Evolutionary conservation across 2,113 vertebrate genomes (phyloP).

Genomic region (Corythaixoides concolor): DNA sequence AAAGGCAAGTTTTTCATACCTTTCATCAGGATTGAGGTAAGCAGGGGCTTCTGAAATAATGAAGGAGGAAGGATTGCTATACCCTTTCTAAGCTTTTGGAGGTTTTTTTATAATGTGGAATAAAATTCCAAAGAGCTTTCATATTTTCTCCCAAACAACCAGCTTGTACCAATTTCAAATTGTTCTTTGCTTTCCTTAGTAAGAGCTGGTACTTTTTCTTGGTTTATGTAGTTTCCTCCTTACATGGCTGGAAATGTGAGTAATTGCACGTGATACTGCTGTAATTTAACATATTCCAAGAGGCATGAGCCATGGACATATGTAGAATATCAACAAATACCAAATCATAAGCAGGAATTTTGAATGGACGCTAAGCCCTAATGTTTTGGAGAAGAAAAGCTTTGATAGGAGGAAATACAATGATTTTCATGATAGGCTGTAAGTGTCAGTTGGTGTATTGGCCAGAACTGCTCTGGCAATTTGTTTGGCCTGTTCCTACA

Average conservation of each 20-base stretch:
- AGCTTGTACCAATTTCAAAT: background rate
- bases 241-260: background rate
- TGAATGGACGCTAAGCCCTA: background rate
- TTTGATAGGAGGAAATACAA: background rate
- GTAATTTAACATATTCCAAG: background rate
- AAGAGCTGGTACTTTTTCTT: background rate
- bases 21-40: background rate
- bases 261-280: rapidly evolving
- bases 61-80: rapidly evolving
- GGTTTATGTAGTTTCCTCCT: background rate
- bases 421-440: background rate
- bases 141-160: background rate
- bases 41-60: rapidly evolving
- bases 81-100: background rate
- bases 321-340: background rate
- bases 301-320: rapidly evolving
- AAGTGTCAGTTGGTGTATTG: background rate
- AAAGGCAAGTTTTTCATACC: rapidly evolving
- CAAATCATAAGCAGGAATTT: background rate
- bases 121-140: background rate
- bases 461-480: background rate
- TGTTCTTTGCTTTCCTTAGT: background rate
- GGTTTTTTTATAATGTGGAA: background rate
- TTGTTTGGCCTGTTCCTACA: background rate
- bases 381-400: background rate